Conservation (phyloP, 2,797 vertebrate genomes). For the Macropus fuliginosus region DNA sequence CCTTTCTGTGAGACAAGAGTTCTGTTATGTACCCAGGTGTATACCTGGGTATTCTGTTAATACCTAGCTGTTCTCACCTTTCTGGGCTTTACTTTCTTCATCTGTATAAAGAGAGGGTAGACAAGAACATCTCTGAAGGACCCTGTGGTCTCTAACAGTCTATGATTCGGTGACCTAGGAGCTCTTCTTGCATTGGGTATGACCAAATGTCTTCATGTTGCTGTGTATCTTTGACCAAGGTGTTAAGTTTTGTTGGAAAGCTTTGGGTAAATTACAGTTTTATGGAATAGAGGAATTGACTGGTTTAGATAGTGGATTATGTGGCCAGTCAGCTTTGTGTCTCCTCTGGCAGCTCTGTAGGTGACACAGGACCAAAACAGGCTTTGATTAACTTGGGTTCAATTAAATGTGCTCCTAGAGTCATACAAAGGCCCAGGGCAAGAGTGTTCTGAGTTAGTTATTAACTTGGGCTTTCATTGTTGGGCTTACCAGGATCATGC, state of each 20-base stretch:
- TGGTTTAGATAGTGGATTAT: neutral
- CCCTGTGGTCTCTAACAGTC: neutral
- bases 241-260: neutral
- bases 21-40: neutral
- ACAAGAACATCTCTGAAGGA: neutral
- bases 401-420: conserved; percentile 25
- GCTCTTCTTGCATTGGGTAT: neutral
- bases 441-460: conserved; percentile 28
- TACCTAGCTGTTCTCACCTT: neutral
- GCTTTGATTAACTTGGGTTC: conserved; percentile 58
- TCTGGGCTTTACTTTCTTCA: neutral
- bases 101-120: neutral
- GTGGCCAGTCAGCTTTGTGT: neutral
- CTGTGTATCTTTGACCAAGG: neutral
- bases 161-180: neutral
- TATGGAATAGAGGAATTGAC: neutral
- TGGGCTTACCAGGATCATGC: neutral
- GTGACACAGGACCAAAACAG: neutral
- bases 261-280: conserved; percentile 18
- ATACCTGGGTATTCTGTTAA: neutral
- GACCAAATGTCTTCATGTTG: neutral
- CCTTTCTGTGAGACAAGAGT: neutral
- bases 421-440: conserved; percentile 28
- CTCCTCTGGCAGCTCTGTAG: neutral
- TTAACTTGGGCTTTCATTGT: conserved; percentile 30